Percentiles rank a stretch among this genome's conserved stretches.
Conservation (phyloP, 2,113 vertebrate species). For the Forbesichthys papilliferus region DNA sequence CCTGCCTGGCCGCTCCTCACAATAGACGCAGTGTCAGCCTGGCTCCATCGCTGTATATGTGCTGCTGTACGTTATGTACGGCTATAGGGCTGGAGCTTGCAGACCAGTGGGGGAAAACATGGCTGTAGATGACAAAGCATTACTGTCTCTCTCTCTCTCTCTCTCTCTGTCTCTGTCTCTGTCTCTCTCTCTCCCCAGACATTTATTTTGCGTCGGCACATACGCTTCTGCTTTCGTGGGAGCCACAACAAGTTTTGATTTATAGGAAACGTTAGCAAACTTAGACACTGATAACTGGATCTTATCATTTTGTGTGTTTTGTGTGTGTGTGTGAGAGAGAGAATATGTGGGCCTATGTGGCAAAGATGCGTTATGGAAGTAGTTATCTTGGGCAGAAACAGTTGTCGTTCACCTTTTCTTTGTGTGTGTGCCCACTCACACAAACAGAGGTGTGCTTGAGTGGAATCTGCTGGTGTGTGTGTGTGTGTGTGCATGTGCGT, state of each 20-base stretch:
- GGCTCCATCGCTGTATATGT: too few relatives aligned
- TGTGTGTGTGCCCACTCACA: too few relatives aligned
- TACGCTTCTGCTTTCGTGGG: constrained; percentile 1
- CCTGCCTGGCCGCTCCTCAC: constrained; percentile 45
- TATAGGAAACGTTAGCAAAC: constrained; percentile 20
- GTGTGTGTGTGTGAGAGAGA: not conserved
- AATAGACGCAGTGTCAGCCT: constrained; percentile 59
- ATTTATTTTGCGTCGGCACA: too few relatives aligned
- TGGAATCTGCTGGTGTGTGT: constrained; percentile 47
- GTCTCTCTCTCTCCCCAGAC: too few relatives aligned
- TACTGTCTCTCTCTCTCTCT: too few relatives aligned
- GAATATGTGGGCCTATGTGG: too few relatives aligned
- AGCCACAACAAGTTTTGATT: constrained; percentile 14
- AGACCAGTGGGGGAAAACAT: constrained; percentile 13
- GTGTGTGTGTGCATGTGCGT: not conserved
- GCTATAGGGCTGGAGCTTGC: constrained; percentile 15
- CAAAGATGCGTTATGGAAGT: too few relatives aligned
- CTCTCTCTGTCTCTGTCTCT: too few relatives aligned
- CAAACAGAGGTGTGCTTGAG: constrained; percentile 34
- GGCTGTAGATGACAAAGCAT: too few relatives aligned
- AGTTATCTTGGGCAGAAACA: too few relatives aligned
- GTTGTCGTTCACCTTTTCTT: too few relatives aligned
- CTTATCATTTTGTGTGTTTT: constrained; percentile 6
- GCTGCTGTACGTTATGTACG: not conserved
- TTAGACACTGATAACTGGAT: constrained; percentile 41